Conservation (phyloP, 2,797 vertebrate genomes). For the Sebastes hubbsi region DNA sequence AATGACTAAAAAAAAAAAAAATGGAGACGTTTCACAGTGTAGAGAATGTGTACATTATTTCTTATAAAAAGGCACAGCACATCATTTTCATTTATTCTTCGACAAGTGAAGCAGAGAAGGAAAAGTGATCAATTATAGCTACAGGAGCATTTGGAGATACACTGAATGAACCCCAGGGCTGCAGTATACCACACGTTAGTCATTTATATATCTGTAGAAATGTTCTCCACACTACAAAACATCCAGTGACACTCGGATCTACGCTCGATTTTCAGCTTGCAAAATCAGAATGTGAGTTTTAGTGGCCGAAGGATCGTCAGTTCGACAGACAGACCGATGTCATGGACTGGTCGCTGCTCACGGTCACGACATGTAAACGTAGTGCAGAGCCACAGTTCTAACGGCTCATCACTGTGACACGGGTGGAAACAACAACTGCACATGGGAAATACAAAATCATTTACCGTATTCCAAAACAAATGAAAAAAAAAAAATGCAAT, state of each 20-base stretch:
- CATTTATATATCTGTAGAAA: neutral
- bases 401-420: neutral
- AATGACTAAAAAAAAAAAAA: neutral
- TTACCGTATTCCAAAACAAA: slow-evolving; percentile 21
- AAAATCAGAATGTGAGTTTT: neutral
- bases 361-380: neutral
- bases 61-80: neutral
- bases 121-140: neutral
- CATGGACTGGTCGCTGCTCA: neutral
- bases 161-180: neutral
- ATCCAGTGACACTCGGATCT: neutral
- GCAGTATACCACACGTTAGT: neutral
- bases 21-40: neutral
- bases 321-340: neutral
- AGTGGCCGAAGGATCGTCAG: neutral
- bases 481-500: neutral
- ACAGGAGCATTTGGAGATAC: neutral
- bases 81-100: neutral
- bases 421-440: slow-evolving; percentile 3
- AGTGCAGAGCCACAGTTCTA: neutral
- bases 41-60: neutral
- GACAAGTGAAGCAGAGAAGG: neutral
- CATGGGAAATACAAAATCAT: slow-evolving; percentile 1
- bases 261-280: neutral
- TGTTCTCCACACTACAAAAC: neutral